Percentiles rank a stretch among this genome's conserved stretches.
phyloP scores from a whole-genome alignment of 2,797 vertebrate genomes.

The Pipistrellus pipistrellus region DNA sequence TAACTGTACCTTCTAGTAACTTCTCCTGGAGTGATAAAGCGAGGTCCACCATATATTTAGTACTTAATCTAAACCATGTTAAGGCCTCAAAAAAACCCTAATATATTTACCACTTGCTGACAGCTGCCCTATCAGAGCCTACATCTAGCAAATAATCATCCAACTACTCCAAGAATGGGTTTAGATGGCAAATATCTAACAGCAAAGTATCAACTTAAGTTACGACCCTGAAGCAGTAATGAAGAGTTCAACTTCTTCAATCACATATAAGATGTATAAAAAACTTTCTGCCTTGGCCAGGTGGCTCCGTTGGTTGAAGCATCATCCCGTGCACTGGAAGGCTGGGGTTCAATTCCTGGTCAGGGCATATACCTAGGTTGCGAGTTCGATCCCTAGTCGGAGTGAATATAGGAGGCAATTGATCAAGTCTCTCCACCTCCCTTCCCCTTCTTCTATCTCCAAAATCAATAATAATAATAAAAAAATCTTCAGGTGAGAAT shows the following conservation, averaged over 20 bases:
- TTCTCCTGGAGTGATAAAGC: neutral
- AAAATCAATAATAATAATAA: neutral
- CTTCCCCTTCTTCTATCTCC: neutral
- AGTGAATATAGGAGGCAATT: neutral
- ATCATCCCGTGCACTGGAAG: neutral
- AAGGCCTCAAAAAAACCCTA: neutral
- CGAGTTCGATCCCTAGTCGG: neutral
- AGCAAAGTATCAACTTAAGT: neutral
- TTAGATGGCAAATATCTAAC: conserved; percentile 15
- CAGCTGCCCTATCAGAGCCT: neutral
- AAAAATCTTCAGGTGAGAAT: neutral
- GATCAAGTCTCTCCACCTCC: neutral
- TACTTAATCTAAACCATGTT: neutral
- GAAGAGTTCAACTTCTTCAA: neutral
- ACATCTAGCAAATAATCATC: neutral
- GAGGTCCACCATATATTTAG: neutral
- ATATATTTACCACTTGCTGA: neutral
- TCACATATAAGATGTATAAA: neutral
- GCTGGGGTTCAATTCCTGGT: neutral
- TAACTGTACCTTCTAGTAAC: neutral
- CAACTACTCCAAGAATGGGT: neutral
- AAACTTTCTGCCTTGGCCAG: neutral
- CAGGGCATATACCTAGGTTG: neutral
- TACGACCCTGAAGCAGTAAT: neutral
- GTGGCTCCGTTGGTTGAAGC: neutral